Base-by-base conservation (phyloP, 2,797 vertebrate species). In the Mormyrus hasselquistii region DNA sequence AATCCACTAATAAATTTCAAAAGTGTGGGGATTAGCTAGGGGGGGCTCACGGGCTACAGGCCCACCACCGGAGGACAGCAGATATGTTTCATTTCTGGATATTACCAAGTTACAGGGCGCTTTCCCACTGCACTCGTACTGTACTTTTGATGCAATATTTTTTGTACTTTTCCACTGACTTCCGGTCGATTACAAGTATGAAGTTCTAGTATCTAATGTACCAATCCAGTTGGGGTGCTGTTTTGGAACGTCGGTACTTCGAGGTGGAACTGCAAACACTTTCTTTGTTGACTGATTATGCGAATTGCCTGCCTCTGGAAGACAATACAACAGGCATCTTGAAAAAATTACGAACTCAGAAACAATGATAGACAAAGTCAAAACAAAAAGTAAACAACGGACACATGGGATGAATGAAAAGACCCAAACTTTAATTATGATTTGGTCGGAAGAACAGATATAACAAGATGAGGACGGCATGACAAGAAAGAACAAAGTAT, bases 1-100 rank as follows among this genome's bases (percentile, higher is more conserved):
- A 96, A 96, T 96, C 96, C 95, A 90, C 95, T 95, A 96, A 96
- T 96, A 96, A 93, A 95, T 96, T 95, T 96, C 89, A 93, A 91
- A 94, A 94, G 93, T 91, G 90, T 12, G 90, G 91, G 91, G 84
- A 86, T 59, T 59, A 38, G n/a, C 9, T 25, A 76, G 88, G 88
- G 53, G 53, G 89, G 87, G 89, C n/a, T 22, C 38, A 91, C 92
- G 89, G 57, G 9, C 90, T 89, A 90, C 88, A 87, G 88, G 59
- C 90, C 92, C 90, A 88, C 90, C 25, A 91, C 91, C 93, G 8
- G 93, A 92, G 93, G 95, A 96, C 95, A 96, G 62, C 62, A 65
- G 8, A 4, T 65, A 95, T 95, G 89, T 91, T 93, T 95, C 95
- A 96, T 95, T 94, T 94, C 90, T 89, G 87, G 89, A 86, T 86